Conservation (phyloP, 2,888 invertebrate genomes). For the Maniola hyperantus region DNA sequence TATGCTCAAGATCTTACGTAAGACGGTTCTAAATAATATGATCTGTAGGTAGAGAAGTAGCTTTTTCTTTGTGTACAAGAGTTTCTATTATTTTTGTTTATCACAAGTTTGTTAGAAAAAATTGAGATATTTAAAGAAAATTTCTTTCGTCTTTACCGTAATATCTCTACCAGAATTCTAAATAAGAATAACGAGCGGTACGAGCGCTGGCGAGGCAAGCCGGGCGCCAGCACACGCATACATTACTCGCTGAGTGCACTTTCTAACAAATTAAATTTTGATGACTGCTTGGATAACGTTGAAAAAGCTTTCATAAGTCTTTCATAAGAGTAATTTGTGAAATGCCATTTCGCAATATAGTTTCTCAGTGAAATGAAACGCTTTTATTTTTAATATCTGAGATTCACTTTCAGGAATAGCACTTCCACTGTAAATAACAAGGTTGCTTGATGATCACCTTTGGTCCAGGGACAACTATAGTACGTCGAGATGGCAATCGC, state of each 20-base stretch:
- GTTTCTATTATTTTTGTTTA: neutral
- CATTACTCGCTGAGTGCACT: constrained; percentile 71
- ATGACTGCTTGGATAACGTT: constrained; percentile 64
- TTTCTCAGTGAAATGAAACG: constrained; percentile 39
- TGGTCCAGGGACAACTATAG: too few relatives aligned
- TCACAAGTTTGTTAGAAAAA: neutral
- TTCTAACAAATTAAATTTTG: constrained; percentile 78
- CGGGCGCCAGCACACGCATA: constrained; percentile 56
- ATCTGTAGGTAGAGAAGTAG: too few relatives aligned
- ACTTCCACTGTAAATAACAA: neutral
- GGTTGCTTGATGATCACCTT: too few relatives aligned
- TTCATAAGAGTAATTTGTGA: constrained; percentile 57
- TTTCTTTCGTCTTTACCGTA: constrained; percentile 30
- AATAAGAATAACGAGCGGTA: constrained; percentile 42
- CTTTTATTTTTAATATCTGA: constrained; percentile 28
- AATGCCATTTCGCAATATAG: constrained; percentile 45
- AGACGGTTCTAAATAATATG: too few relatives aligned
- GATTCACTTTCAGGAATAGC: constrained; percentile 9
- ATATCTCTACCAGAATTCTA: constrained; percentile 39
- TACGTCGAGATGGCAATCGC: too few relatives aligned
- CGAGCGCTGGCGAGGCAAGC: constrained; percentile 33
- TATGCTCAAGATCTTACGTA: too few relatives aligned
- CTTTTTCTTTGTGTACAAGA: too few relatives aligned
- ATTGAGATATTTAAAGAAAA: neutral
- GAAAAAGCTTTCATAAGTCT: constrained; percentile 57